phyloP scores from a whole-genome alignment of 2,888 invertebrate species.

The Notocelia uddmanniana region DNA sequence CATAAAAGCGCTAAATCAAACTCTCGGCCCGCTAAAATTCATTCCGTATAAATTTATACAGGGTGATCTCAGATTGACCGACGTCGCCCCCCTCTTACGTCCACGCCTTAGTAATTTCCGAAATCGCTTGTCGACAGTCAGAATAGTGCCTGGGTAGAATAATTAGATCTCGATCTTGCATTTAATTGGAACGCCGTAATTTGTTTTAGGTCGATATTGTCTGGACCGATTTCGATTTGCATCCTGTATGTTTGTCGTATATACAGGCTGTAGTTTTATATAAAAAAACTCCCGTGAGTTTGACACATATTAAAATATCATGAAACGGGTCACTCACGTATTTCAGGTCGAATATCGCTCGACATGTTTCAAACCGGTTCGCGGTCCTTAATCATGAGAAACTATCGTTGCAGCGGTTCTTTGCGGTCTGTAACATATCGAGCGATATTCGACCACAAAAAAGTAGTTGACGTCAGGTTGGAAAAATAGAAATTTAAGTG shows the following conservation, averaged over 20 bases:
- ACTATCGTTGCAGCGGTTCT: too few species aligned
- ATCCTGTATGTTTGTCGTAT: constrained; percentile 2
- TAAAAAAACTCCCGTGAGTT: too few species aligned
- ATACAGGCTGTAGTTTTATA: background rate
- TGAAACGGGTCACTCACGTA: too few species aligned
- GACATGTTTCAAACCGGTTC: too few species aligned
- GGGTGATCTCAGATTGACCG: constrained; percentile 64
- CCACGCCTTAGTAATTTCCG: constrained; percentile 84
- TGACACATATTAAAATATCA: too few species aligned
- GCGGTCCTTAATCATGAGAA: too few species aligned
- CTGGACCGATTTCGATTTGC: constrained; percentile 30
- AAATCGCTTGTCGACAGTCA: constrained; percentile 83
- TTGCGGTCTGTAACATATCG: too few species aligned
- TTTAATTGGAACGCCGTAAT: constrained; percentile 71
- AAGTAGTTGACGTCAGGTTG: too few species aligned
- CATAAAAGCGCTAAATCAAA: constrained; percentile 38
- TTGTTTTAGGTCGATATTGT: constrained; percentile 55
- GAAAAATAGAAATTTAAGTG: too few species aligned
- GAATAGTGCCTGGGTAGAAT: constrained; percentile 79
- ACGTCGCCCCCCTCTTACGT: constrained; percentile 51
- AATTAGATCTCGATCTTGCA: constrained; percentile 80
- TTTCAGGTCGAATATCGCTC: too few species aligned
- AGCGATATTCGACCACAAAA: too few species aligned
- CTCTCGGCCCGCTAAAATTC: constrained; percentile 30
- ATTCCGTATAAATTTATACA: constrained; percentile 33